A percentile compares a stretch with the other conserved stretches of the same genome.
Conservation (phyloP, 2,113 vertebrate species). For the Plotosus lineatus region DNA sequence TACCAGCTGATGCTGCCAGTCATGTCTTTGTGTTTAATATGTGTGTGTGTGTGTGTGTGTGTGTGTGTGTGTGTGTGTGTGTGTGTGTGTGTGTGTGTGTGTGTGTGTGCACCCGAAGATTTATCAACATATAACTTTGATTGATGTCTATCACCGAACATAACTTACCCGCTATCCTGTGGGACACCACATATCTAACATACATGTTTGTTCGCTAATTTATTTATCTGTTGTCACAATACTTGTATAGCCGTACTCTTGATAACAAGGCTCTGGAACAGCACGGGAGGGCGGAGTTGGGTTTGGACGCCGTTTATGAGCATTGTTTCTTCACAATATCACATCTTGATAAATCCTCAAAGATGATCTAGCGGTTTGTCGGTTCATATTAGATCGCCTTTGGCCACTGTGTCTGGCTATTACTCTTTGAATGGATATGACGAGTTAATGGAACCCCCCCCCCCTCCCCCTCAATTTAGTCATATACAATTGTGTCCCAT, state of each 20-base stretch:
- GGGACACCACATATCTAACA: background rate
- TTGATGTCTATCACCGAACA: background rate
- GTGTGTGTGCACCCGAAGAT: background rate
- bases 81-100: background rate
- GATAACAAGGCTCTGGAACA: background rate
- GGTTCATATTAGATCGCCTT: background rate
- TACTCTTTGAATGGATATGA: background rate
- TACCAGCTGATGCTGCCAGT: constrained; percentile 62
- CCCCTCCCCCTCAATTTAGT: too few species aligned
- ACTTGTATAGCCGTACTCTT: background rate
- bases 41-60: background rate
- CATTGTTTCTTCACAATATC: constrained; percentile 29
- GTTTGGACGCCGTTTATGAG: background rate
- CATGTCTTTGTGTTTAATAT: constrained; percentile 29
- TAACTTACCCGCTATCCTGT: background rate
- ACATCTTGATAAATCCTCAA: background rate
- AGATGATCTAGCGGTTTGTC: background rate
- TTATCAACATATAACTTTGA: constrained; percentile 11
- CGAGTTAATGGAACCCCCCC: background rate
- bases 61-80: constrained; percentile 14
- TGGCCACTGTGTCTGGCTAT: background rate
- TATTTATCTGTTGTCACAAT: background rate
- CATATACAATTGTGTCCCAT: too few species aligned
- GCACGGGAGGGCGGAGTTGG: background rate
- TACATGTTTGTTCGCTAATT: background rate